phyloP scores from a whole-genome alignment of 2,113 vertebrate genomes.

The Hypanus sabinus region DNA sequence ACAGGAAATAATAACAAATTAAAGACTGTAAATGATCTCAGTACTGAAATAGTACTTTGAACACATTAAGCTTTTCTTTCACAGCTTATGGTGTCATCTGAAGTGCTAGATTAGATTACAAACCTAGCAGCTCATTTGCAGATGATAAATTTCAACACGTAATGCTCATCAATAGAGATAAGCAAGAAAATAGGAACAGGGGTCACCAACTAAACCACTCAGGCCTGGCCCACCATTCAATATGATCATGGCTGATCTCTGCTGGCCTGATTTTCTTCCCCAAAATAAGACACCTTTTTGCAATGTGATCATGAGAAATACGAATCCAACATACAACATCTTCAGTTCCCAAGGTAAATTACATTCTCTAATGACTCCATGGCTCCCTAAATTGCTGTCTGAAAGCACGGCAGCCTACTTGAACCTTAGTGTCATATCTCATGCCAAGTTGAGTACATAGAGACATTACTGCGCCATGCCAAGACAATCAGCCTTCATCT shows the following conservation, averaged over 20 bases:
- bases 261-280: background rate
- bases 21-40: background rate
- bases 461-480: too few species aligned
- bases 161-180: background rate
- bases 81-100: background rate
- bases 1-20: background rate
- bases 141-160: background rate
- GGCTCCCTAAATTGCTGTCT: too few species aligned
- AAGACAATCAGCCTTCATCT: too few species aligned
- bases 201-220: too few species aligned
- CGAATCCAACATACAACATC: background rate
- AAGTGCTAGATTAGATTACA: constrained; percentile 7
- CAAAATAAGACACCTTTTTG: background rate
- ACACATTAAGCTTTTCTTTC: background rate
- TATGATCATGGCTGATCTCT: too few species aligned
- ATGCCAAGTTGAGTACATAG: too few species aligned
- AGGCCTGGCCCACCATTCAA: too few species aligned
- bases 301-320: background rate
- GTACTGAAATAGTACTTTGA: background rate
- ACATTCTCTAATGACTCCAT: too few species aligned
- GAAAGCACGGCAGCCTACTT: too few species aligned
- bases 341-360: background rate
- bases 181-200: too few species aligned
- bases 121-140: background rate
- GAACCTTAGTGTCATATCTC: too few species aligned